A percentile compares a stretch with the other conserved stretches of the same genome.
Evolutionary conservation across 2,888 invertebrate species (phyloP).

Genomic region (Melangyna quadrimaculata): DNA sequence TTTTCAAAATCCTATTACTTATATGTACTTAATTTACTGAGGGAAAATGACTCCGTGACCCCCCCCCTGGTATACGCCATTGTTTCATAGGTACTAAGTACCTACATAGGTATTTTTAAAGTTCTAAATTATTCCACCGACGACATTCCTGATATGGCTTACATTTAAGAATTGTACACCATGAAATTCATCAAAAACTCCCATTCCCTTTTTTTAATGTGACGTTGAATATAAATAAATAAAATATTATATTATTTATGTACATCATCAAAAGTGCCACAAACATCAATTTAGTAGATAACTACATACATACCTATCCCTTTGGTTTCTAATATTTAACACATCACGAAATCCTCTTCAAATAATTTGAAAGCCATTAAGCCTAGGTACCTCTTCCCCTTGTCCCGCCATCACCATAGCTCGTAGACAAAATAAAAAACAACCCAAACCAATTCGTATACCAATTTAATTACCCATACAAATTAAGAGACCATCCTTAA

Average conservation of each 20-base stretch:
- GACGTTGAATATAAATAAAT: slow-evolving; percentile 7
- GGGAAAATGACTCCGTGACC: too few relatives aligned
- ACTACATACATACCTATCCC: background rate
- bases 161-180: too few relatives aligned
- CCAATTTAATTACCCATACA: slow-evolving; percentile 58
- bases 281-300: background rate
- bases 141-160: too few relatives aligned
- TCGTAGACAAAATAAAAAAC: background rate
- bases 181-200: too few relatives aligned
- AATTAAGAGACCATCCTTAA: slow-evolving; percentile 51
- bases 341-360: slow-evolving; percentile 14
- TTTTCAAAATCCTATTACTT: too few relatives aligned
- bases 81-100: too few relatives aligned
- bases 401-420: too few relatives aligned
- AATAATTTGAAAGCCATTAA: slow-evolving; percentile 57
- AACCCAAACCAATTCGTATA: slow-evolving; percentile 10
- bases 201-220: background rate
- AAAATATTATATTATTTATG: slow-evolving; percentile 41
- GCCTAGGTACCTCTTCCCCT: background rate
- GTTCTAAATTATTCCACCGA: too few relatives aligned
- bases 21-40: too few relatives aligned
- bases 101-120: too few relatives aligned
- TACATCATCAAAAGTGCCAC: slow-evolving; percentile 1
- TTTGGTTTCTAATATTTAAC: background rate
- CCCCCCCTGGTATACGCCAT: too few relatives aligned